Base-by-base conservation (phyloP, 2,888 invertebrate species). In the Tricholauxania praeusta region DNA sequence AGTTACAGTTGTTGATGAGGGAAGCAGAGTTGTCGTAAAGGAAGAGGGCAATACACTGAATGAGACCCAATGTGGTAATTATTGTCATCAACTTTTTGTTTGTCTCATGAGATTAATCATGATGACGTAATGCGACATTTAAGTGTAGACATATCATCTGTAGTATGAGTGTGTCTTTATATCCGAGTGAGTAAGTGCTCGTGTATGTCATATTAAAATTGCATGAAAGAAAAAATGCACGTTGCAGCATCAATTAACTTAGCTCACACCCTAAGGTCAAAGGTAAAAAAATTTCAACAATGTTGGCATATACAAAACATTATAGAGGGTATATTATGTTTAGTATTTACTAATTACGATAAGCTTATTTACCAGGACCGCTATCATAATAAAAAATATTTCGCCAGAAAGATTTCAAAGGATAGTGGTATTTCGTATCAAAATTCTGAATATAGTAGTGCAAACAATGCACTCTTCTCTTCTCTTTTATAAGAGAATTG, bases 51-150 rank as follows among this genome's bases (percentile, higher is more conserved):
- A 28, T 57, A 28, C 19, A 19, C 19, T 15, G 12, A 47, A 17
- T 17, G 17, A 47, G 32, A 19, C 67, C 55, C 67, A 22, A 57
- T 19, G 67, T 57, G 48, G 57, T 67, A 55, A 57, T 67, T 55
- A 57, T 57, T 72, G 73, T 75, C 76, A 76, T 76, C 76, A 77
- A 72, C 74, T 73, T 72, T 39, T 74, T 74, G 74, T 75, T 70
- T 74, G 72, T 72, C 77, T 75, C 73, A 14, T 65, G 75, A 72
- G 77, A 74, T 76, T 77, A 77, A 77, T 75, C 77, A 76, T 71
- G 73, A 19, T 72, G 75, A 64, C 75, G 76, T 73, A 73, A 62
- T 75, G 73, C 70, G 72, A 71, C 71, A 74, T 72, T 77, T 76
- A 77, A 55, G 51, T 22, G 47, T 39, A 39, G 39, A 39, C 39